Conservation (phyloP, 2,888 invertebrate species). For the Rapana venosa region DNA sequence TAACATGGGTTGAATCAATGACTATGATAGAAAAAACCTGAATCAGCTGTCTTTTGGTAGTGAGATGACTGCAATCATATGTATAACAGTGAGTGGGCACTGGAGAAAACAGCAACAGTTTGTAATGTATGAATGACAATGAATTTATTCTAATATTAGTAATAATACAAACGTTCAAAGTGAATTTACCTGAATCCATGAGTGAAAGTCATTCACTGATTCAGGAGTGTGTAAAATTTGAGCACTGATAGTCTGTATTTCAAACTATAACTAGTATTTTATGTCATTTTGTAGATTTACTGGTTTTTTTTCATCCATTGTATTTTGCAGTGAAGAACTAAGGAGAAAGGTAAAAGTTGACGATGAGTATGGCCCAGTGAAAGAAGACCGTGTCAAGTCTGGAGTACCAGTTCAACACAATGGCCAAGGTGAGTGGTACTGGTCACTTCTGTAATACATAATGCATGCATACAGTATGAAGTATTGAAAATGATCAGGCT, state of each 20-base stretch:
- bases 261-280: not conserved
- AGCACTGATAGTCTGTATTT: not conserved
- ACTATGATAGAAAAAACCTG: too few relatives aligned
- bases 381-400: constrained; percentile 69
- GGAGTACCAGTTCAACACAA: constrained; percentile 54
- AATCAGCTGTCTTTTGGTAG: too few relatives aligned
- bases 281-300: not conserved
- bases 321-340: constrained; percentile 84
- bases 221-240: not conserved
- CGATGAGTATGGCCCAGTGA: constrained; percentile 88
- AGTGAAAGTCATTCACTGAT: not conserved
- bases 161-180: not conserved
- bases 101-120: too few relatives aligned
- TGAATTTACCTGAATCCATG: not conserved
- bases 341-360: constrained; percentile 80
- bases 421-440: constrained; percentile 40
- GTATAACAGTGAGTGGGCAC: too few relatives aligned
- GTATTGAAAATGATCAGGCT: too few relatives aligned
- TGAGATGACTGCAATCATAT: too few relatives aligned
- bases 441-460: too few relatives aligned
- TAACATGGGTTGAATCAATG: too few relatives aligned
- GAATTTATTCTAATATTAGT: too few relatives aligned
- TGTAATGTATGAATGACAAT: too few relatives aligned
- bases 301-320: not conserved
- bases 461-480: too few relatives aligned